These are phyloP conservation scores for Meriones psammophilus DNA, from an alignment of 2,797 vertebrate genomes.

Conservation along the genomic window DNA sequence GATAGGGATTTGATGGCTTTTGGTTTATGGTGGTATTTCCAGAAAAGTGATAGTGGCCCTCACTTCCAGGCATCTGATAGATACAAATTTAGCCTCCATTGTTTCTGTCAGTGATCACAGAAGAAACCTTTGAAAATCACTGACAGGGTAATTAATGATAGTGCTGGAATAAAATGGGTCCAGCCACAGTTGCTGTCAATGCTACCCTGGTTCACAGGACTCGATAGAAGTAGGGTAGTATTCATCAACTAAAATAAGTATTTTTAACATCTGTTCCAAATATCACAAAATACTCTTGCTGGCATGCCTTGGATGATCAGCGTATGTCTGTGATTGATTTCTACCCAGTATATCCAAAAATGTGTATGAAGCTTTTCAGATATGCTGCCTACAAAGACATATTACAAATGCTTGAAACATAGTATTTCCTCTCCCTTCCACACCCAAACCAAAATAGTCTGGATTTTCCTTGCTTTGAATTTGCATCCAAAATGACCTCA, in stretches of 20 bases:
- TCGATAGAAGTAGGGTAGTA: neutral
- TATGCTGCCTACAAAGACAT: constrained; percentile 31
- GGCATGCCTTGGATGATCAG: constrained; percentile 17
- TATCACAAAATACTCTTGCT: constrained; percentile 20
- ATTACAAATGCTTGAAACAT: constrained; percentile 50
- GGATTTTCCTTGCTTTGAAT: constrained; percentile 74
- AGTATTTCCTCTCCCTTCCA: constrained; percentile 65
- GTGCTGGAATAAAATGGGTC: neutral
- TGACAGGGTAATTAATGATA: neutral
- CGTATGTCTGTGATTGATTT: constrained; percentile 67
- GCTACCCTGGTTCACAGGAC: neutral
- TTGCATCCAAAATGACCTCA: constrained; percentile 71
- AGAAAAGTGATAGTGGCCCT: neutral
- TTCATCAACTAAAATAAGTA: constrained; percentile 22
- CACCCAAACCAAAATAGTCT: constrained; percentile 62
- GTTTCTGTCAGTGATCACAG: neutral
- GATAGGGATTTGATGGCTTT: neutral
- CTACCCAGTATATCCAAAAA: constrained; percentile 33
- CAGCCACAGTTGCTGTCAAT: neutral
- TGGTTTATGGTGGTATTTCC: neutral
- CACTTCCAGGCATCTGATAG: neutral
- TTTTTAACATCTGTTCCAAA: constrained; percentile 66
- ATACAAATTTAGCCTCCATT: neutral
- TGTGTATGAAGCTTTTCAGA: constrained; percentile 55
- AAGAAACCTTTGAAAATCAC: neutral